Evolutionary conservation across 1,140 invertebrate species (phyloP), one percentile per base, ranked within the genome.

Genomic region (Eumaeus atala): DNA sequence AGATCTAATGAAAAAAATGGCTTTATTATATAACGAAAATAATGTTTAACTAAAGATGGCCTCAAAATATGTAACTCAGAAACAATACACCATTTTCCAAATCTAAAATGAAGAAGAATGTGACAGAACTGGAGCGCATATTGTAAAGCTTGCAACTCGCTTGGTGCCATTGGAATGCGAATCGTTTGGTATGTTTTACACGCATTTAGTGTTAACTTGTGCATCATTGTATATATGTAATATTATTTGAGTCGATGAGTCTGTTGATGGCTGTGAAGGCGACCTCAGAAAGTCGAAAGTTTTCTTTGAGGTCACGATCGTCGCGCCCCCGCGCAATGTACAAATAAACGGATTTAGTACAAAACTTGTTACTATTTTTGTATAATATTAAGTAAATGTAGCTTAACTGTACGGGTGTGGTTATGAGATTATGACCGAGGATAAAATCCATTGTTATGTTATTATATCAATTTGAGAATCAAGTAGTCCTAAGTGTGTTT

Each of bases 361-460:
- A 85, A 85, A 85, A 78, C 73, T 84, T 84, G 78, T 85, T 84
- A 84, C 82, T 85, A 85, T 85, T 82, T 85, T 85, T 85, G 82
- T 85, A 85, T 83, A 76, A 74, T 80, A 79, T 74, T 70, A 83
- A 74, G 68, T 75, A 76, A 79, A 77, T 71, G 61, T 84, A 84
- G 77, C 72, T 77, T 78, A 70, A 78, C 62, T 67, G 64, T 68
- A 64, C 67, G 65, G 65, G 58, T 78, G 61, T 67, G 58, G 58
- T 66, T 64, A 62, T 59, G 70, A 72, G 66, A 70, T 78, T 73
- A 64, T 62, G 66, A 66, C 73, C 64, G 72, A 51, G 66, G 64
- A 68, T 62, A 62, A 49, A 62, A 58, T 64, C 35, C 35, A 48
- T 14, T 33, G 42, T 44, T 54, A 51, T 37, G 59, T 56, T 56